Percentiles rank a stretch among this genome's conserved stretches.
These are phyloP conservation scores for Engraulis encrasicolus DNA, from an alignment of 2,113 vertebrate species.

Conservation along the genomic window DNA sequence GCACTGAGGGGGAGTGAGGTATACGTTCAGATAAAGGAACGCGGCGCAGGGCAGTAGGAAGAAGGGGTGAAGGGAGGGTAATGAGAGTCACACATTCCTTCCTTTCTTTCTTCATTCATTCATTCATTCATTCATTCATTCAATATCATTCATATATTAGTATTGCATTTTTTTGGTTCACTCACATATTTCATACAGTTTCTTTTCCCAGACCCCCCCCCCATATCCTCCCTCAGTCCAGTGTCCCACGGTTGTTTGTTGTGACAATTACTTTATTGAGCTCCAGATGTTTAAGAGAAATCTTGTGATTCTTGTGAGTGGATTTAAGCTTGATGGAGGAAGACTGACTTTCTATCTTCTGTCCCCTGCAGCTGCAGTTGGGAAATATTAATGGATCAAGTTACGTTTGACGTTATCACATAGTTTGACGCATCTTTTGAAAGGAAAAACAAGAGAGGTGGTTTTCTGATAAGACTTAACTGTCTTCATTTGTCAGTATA, in stretches of 20 bases:
- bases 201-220: too few species aligned
- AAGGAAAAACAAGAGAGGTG: too few species aligned
- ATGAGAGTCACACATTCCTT: neutral
- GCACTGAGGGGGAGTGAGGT: neutral
- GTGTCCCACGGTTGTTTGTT: neutral
- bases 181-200: neutral
- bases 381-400: neutral
- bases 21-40: neutral
- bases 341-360: neutral
- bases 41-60: neutral
- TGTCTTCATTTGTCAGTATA: too few species aligned
- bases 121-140: neutral
- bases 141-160: neutral
- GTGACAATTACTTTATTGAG: neutral
- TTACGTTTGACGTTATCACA: too few species aligned
- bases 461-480: too few species aligned
- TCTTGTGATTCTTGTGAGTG: neutral
- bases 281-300: neutral
- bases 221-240: neutral
- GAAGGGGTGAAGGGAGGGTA: neutral
- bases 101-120: too few species aligned
- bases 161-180: neutral
- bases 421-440: too few species aligned
- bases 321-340: neutral
- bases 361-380: neutral